These are phyloP conservation scores for Eupithecia subumbrata DNA, from an alignment of 2,888 invertebrate species.

Conservation along the genomic window DNA sequence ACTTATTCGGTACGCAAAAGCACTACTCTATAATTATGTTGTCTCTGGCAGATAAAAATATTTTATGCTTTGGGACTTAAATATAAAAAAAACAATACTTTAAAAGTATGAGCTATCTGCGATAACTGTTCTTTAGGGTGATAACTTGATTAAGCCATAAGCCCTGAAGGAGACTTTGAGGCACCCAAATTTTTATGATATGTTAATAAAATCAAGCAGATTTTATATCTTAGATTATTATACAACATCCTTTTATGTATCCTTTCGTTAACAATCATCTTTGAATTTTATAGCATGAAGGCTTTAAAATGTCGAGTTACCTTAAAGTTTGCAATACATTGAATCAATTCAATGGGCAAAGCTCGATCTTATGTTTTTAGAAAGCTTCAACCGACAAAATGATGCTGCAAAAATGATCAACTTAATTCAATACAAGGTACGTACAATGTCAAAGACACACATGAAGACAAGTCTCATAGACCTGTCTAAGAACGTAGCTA, in stretches of 20 bases:
- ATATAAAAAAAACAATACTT: not conserved
- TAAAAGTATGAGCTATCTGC: not conserved
- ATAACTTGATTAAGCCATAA: not conserved
- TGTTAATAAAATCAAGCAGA: not conserved
- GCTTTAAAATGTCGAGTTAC: not conserved
- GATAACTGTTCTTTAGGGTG: not conserved
- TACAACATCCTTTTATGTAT: not conserved
- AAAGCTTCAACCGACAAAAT: not conserved
- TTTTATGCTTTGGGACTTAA: not conserved
- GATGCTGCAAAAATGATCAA: conserved; percentile 4
- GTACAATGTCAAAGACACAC: conserved; percentile 15
- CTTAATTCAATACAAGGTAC: not conserved
- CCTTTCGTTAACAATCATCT: not conserved
- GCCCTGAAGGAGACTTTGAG: not conserved
- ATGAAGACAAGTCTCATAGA: conserved; percentile 23
- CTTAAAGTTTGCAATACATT: not conserved
- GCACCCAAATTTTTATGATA: not conserved
- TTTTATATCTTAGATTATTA: not conserved
- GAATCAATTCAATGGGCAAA: not conserved
- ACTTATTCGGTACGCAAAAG: conserved; percentile 35
- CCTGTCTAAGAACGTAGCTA: conserved; percentile 25
- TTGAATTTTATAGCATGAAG: not conserved
- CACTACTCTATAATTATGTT: conserved; percentile 3
- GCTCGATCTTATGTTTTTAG: not conserved
- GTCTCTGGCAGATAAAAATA: not conserved